Evolutionary conservation across 2,113 vertebrate genomes (phyloP), one percentile per base, ranked within the genome.

Genomic region (Trochalopteron elliotii): DNA sequence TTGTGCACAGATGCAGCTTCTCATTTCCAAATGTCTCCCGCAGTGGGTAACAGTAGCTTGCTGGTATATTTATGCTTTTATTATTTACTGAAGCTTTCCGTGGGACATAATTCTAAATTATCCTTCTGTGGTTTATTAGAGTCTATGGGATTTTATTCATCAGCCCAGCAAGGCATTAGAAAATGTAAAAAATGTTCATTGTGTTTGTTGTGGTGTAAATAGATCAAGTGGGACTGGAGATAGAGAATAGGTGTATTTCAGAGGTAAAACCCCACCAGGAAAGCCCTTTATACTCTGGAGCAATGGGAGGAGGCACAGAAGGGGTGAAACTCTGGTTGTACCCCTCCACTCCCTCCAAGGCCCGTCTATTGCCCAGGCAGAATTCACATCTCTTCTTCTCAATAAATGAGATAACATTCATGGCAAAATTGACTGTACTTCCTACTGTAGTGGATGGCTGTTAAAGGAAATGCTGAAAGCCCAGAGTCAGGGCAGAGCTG

Each of bases 61-160:
- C 90, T 31, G 24, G 49, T 92, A 71, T 96, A 96, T 93, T 96
- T 95, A 93, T 96, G 88, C 18, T 96, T 94, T 94, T 95, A 68
- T 96, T 94, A 95, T 95, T 96, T 96, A 96, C 92, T 81, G 85
- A 81, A 74, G 72, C 88, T 95, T 96, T 96, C 80, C 18, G 11
- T 42, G 80, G 76, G 76, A 94, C n/a, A 71, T 93, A 60, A 92
- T 87, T 95, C 90, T 96, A 72, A 94, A 89, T 95, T 90, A 90
- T 92, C 89, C 72, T 92, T 96, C 90, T 69, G 93, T 89, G 76
- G 68, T 92, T 96, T 95, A 91, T 96, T 95, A 89, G 70, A 91
- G 71, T 84, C 94, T 68, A 47, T 65, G 63, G 72, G 89, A 91
- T 90, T 95, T 96, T 92, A 94, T 79, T 95, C 88, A 91, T 90